These are phyloP conservation scores for Atherinomorus stipes DNA, from an alignment of 2,113 vertebrate species.

Conservation along the genomic window DNA sequence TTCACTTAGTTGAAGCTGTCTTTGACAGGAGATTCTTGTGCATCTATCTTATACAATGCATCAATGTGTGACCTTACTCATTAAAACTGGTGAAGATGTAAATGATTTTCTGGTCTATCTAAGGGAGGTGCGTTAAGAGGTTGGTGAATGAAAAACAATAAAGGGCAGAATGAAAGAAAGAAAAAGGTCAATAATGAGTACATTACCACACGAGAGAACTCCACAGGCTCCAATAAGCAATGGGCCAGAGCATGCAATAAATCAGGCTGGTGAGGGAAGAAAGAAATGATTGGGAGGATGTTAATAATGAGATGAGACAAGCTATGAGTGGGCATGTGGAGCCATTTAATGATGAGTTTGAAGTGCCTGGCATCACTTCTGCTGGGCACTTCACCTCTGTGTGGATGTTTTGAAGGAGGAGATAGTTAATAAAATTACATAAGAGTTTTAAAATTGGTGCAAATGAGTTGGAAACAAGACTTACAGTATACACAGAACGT, in stretches of 20 bases:
- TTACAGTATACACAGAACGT: background rate
- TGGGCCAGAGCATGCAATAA: slow-evolving; percentile 63
- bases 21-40: background rate
- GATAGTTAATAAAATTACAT: background rate
- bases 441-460: slow-evolving; percentile 11
- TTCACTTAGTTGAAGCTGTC: background rate
- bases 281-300: slow-evolving; percentile 41
- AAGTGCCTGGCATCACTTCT: background rate
- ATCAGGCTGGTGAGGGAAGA: slow-evolving; percentile 57
- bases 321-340: background rate
- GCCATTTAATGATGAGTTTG: background rate
- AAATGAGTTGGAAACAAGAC: background rate
- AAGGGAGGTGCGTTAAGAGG: background rate
- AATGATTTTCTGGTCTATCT: background rate
- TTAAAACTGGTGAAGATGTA: background rate
- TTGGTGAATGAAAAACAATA: slow-evolving; percentile 5
- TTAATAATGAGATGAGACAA: slow-evolving; percentile 26
- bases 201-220: slow-evolving; percentile 62
- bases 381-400: background rate
- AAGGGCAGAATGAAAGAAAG: background rate
- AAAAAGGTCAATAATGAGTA: slow-evolving; percentile 26
- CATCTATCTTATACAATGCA: slow-evolving; percentile 2
- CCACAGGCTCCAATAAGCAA: slow-evolving; percentile 61
- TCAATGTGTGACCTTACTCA: background rate
- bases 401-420: background rate